Conservation (phyloP, 2,797 vertebrate species). For the Pseudochirops cupreus region DNA sequence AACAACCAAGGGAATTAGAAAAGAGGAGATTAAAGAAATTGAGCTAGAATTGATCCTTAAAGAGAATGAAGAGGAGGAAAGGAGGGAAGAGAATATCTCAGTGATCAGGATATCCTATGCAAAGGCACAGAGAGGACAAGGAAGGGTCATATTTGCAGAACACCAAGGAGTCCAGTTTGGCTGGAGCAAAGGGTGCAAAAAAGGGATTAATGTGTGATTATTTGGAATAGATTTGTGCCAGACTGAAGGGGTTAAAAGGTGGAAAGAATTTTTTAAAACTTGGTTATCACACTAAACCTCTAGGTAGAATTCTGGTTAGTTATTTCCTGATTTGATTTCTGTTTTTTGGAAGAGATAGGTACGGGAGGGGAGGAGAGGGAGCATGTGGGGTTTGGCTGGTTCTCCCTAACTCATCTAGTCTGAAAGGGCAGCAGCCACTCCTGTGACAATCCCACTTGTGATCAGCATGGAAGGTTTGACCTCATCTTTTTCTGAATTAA, state of each 20-base stretch:
- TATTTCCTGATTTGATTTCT: neutral
- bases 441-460: neutral
- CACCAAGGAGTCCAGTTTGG: neutral
- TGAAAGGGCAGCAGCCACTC: neutral
- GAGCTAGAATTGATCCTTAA: neutral
- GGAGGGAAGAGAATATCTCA: neutral
- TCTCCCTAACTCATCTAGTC: neutral
- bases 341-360: neutral
- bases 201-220: neutral
- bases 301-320: neutral
- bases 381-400: neutral
- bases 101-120: neutral
- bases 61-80: neutral
- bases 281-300: neutral
- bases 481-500: neutral
- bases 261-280: neutral
- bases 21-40: neutral
- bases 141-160: neutral
- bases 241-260: neutral
- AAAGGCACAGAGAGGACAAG: neutral
- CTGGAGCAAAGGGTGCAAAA: neutral
- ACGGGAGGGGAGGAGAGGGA: fast-evolving
- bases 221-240: neutral
- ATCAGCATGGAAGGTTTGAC: neutral
- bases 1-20: neutral